Conservation (phyloP, 1,140 invertebrate genomes). For the Brachystomella parvula region DNA sequence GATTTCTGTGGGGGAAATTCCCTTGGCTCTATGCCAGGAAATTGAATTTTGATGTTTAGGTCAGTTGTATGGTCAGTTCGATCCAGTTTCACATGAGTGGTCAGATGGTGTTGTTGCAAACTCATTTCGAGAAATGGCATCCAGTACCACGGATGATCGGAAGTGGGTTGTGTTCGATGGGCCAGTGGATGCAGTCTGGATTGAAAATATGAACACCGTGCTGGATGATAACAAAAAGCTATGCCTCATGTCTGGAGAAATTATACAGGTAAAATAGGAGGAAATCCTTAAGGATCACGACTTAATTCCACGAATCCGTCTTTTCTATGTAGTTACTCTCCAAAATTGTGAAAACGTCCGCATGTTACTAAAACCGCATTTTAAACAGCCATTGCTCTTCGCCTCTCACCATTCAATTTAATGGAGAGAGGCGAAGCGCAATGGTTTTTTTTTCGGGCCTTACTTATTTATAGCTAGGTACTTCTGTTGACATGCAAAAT, state of each 20-base stretch:
- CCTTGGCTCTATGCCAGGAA: too few relatives aligned
- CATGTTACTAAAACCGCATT: too few relatives aligned
- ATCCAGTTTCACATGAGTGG: conserved; percentile 89
- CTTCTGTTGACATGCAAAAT: too few relatives aligned
- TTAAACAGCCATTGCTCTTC: too few relatives aligned
- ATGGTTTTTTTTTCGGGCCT: too few relatives aligned
- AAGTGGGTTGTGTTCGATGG: conserved; percentile 80
- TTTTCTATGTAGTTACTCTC: too few relatives aligned
- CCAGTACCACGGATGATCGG: conserved; percentile 53
- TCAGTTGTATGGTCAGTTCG: conserved; percentile 90
- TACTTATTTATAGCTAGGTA: too few relatives aligned
- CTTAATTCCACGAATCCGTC: too few relatives aligned
- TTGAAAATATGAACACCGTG: conserved; percentile 85
- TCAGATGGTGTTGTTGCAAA: conserved; percentile 74
- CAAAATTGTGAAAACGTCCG: too few relatives aligned
- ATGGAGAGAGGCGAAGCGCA: too few relatives aligned
- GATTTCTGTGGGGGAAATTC: not conserved
- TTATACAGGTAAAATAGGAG: conserved; percentile 67
- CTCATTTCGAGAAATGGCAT: conserved; percentile 54
- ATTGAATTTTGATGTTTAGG: conserved; percentile 80
- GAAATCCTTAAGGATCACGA: too few relatives aligned
- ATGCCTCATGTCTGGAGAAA: conserved; percentile 71
- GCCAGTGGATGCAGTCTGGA: conserved; percentile 81
- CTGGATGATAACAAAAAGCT: conserved; percentile 72
- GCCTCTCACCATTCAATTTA: too few relatives aligned